Base-by-base conservation (phyloP, 2,888 invertebrate genomes). In the Diaphora mendica region DNA sequence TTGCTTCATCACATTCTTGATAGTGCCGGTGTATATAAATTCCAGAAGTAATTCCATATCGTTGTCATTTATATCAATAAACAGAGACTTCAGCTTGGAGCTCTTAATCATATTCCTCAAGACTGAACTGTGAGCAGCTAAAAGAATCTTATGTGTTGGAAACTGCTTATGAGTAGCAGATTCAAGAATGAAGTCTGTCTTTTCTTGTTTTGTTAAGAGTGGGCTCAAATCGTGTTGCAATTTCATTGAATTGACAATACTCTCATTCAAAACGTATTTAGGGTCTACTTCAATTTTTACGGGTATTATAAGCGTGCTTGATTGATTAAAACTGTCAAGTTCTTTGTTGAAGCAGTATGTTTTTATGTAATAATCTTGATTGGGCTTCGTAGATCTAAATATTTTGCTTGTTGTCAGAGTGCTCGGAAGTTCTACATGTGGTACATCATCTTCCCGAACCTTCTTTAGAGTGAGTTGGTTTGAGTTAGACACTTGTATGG, bases 1-100 rank as follows among this genome's bases (percentile, higher is more conserved):
- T 72, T 89, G 84, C 17, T 90, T 87, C n/a, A 79, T 74, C 30
- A 93, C 80, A 74, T 92, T 86, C 76, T 86, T 86, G 26, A 95
- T 87, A 7, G 89, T 88, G 8, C 94, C 94, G 3, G 91, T 91
- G 76, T 94, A 94, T 30, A 95, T 80, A 79, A 92, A 94, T 72
- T 93, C 86, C 30, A 94, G 70, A 0, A 95, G 79, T n/a, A 92
- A 71, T 68, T 91, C 90, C 84, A 94, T 88, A 62, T 92, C 90
- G 69, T 87, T 84, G 74, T 94, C 92, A 70, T 76, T 82, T 13
- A 92, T 86, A 71, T 94, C 90, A 48, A 94, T 74, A 64, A 79
- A 81, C 64, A 89, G 78, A 20, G 84, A 78, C 59, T 80, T 80
- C 0, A 80, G 55, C n/a, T 87, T 79, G 1, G 85, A 76, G 64